phyloP scores from a whole-genome alignment of 2,888 invertebrate species.

The Aspidapion aeneum region DNA sequence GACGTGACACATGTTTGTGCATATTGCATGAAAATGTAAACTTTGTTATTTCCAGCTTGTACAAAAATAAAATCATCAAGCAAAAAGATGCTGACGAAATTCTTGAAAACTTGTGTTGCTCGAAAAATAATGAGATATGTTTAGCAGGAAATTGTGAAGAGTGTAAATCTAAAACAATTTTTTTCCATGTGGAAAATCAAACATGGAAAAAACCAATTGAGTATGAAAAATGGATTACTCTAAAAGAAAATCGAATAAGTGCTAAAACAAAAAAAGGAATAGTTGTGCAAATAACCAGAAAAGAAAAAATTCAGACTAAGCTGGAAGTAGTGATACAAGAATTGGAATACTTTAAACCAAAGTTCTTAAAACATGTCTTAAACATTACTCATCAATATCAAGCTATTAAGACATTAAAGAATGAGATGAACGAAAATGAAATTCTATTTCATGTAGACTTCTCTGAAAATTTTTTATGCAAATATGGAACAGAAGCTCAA shows the following conservation, averaged over 20 bases:
- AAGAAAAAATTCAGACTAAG: conserved; percentile 2
- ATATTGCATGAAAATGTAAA: no score
- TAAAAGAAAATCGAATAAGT: neutral
- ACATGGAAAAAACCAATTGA: neutral
- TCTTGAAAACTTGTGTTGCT: neutral
- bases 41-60: neutral
- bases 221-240: neutral
- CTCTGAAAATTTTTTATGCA: conserved; percentile 4
- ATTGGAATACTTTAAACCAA: neutral
- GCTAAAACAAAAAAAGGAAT: conserved; percentile 7
- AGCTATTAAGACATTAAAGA: conserved; percentile 21
- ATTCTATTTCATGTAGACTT: conserved; percentile 9
- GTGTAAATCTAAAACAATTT: neutral
- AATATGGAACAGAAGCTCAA: conserved; percentile 5
- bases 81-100: neutral
- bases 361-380: neutral
- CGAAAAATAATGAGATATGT: neutral
- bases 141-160: neutral
- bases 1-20: conserved; percentile 1
- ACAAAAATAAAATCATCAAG: neutral
- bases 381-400: neutral
- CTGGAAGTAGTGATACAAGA: neutral
- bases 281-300: conserved; percentile 1
- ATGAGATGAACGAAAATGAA: conserved; percentile 25
- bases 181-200: neutral